Conservation (phyloP, 2,888 invertebrate genomes). For the Meiosimyza platycephala region DNA sequence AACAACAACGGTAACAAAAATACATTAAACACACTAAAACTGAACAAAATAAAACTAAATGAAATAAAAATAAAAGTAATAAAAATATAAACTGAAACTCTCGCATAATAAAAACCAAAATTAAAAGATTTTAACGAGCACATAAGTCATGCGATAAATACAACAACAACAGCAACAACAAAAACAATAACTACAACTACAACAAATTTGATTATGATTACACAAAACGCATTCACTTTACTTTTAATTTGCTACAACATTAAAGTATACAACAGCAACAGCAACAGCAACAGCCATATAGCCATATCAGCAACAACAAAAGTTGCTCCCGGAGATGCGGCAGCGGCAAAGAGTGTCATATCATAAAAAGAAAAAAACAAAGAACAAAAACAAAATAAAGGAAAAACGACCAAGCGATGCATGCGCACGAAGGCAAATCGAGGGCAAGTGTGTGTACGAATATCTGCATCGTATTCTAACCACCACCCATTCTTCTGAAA, state of each 20-base stretch:
- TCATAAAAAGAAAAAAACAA: background rate
- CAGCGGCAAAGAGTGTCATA: constrained; percentile 3
- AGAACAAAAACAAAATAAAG: constrained; percentile 35
- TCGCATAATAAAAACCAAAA: background rate
- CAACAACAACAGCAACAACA: constrained; percentile 16
- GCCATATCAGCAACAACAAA: constrained; percentile 38
- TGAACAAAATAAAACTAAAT: background rate
- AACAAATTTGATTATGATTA: constrained; percentile 25
- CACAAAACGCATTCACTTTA: constrained; percentile 22
- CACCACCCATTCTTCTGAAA: too few relatives aligned
- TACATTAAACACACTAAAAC: too few relatives aligned
- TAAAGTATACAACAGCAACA: constrained; percentile 52
- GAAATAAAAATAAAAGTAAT: constrained; percentile 5
- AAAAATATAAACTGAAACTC: constrained; percentile 1
- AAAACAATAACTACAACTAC: constrained; percentile 4
- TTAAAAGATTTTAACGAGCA: constrained; percentile 4
- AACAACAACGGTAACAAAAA: constrained; percentile 1
- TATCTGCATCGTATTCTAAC: too few relatives aligned
- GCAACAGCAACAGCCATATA: background rate
- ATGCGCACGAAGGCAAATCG: too few relatives aligned
- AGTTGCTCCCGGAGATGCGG: constrained; percentile 20
- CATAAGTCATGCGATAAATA: constrained; percentile 1
- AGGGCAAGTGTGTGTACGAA: too few relatives aligned
- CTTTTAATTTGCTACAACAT: constrained; percentile 40
- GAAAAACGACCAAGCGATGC: constrained; percentile 40